Base-by-base conservation (phyloP, 2,113 vertebrate species). In the Nipponia nippon region DNA sequence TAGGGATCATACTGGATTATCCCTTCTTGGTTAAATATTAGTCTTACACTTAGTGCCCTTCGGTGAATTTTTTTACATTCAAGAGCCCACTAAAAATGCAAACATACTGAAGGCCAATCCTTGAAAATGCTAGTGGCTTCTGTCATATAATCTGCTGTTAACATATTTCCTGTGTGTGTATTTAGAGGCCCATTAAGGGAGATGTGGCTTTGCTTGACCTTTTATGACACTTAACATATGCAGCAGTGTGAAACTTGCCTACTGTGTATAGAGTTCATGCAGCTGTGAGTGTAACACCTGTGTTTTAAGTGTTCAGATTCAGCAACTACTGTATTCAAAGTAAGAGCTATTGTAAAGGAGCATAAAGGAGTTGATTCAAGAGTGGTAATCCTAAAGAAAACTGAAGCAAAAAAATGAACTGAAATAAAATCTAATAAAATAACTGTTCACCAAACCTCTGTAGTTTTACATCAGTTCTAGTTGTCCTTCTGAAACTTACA, bases 321-420 rank as follows among this genome's bases (percentile, higher is more conserved):
- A 86, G 46, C n/a, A 72, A 1, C 17, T 83, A 2, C 40, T 0
- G 0, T 73, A 38, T 66, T 66, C 15, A 32, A 34, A 82, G 10
- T 49, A 69, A 55, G 11, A 72, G 16, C 21, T 80, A 17, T 30
- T 80, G 13, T 67, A 63, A 52, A 82, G 46, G 29, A 77, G 3
- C 25, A 19, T 38, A 26, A 53, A 40, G 21, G 30, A 90, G 9
- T 55, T 61, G 36, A 50, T 46, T 81, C 5, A 19, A 8, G 47
- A 65, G 18, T 29, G 5, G 12, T 61, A 46, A 34, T 46, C 5
- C 17, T 65, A 50, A 92, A 59, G 23, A 88, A 14, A 62, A 46
- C 16, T 9, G 19, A 76, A 72, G 19, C 34, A 65, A 38, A 62
- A 62, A 81, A 36, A 13, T 5, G 16, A 30, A 40, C 32, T 72